Conservation (phyloP, 2,113 vertebrate genomes). For the Tinamus guttatus region DNA sequence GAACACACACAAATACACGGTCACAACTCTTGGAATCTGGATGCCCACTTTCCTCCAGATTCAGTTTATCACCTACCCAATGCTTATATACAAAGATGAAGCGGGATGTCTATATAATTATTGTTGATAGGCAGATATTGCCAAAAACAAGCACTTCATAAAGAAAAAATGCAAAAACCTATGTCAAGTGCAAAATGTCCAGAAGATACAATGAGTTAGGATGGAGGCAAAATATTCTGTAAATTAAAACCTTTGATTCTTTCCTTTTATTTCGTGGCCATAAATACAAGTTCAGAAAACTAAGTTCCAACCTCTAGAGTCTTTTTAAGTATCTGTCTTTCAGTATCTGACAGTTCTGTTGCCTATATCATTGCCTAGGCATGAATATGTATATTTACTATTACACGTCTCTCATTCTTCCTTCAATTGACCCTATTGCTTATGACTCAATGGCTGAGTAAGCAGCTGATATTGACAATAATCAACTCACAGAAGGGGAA, state of each 20-base stretch:
- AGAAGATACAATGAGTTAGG: neutral
- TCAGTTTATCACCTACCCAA: neutral
- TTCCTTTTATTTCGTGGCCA: neutral
- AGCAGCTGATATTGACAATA: neutral
- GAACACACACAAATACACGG: neutral
- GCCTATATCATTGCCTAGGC: neutral
- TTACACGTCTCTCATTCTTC: neutral
- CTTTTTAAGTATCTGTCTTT: neutral
- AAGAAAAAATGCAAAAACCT: neutral
- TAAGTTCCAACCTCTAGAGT: neutral
- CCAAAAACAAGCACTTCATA: neutral
- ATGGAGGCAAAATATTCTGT: neutral
- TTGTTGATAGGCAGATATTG: neutral
- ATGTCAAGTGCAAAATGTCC: neutral
- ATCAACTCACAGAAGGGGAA: neutral
- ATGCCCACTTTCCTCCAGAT: accelerated
- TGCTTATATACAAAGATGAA: neutral
- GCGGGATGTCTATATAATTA: neutral
- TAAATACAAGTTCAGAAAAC: neutral
- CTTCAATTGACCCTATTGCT: neutral
- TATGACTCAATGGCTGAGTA: neutral
- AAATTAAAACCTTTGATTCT: neutral
- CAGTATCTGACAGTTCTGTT: neutral
- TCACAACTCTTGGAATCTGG: neutral
- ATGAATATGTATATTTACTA: neutral